Percentiles rank a stretch among this genome's conserved stretches.
Conservation (phyloP, 2,888 invertebrate species). For the Parochlus steinenii region DNA sequence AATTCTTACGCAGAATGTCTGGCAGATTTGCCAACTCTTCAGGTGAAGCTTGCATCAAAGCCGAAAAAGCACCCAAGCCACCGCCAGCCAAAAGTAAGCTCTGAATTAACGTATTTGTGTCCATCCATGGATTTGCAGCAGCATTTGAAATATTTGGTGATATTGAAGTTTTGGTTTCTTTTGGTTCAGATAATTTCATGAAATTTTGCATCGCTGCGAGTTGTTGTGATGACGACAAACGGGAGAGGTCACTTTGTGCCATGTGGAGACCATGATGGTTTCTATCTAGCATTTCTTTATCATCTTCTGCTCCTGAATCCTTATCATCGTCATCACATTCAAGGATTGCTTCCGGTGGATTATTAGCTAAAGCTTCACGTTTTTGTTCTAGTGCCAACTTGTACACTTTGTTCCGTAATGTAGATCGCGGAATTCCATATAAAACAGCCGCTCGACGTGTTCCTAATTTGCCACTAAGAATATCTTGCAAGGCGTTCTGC, state of each 20-base stretch:
- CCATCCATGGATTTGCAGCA: slow-evolving; percentile 20
- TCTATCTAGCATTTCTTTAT: slow-evolving; percentile 38
- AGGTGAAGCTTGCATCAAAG: slow-evolving; percentile 13
- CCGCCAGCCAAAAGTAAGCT: slow-evolving; percentile 23
- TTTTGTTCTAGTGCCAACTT: slow-evolving; percentile 59
- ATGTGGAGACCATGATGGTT: slow-evolving; percentile 4
- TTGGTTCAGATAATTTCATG: slow-evolving; percentile 19
- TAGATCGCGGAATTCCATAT: slow-evolving; percentile 93
- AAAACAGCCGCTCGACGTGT: slow-evolving; percentile 86
- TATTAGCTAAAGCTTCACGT: slow-evolving; percentile 35
- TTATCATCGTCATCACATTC: slow-evolving; percentile 32
- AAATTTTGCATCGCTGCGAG: slow-evolving; percentile 8
- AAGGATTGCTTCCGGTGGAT: slow-evolving; percentile 16
- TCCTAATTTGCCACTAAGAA: slow-evolving; percentile 82
- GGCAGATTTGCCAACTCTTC: slow-evolving; percentile 17
- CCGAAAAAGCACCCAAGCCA: slow-evolving; percentile 15
- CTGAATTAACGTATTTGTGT: slow-evolving; percentile 24
- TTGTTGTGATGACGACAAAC: slow-evolving; percentile 14
- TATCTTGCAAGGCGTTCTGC: slow-evolving; percentile 83
- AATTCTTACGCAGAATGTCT: slow-evolving; percentile 13
- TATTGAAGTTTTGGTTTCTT: slow-evolving; percentile 24
- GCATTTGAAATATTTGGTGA: slow-evolving; percentile 17
- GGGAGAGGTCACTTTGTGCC: no score
- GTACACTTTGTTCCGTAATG: slow-evolving; percentile 88
- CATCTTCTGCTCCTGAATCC: slow-evolving; percentile 36